Evolutionary conservation across 2,888 invertebrate species (phyloP).

Genomic region (Thecocarcelia acutangulata): DNA sequence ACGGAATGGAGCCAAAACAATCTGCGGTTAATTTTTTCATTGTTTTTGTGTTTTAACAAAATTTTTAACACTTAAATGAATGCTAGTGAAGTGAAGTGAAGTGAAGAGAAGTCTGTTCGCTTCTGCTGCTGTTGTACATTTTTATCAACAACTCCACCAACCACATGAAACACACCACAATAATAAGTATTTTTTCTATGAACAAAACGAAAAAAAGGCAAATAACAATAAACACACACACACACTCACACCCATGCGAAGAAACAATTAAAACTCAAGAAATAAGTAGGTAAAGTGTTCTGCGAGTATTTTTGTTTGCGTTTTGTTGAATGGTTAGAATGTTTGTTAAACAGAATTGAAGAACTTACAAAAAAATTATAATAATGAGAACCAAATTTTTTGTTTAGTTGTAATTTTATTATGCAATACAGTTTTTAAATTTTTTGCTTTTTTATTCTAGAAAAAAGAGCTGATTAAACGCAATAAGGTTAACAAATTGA

Average conservation of each 20-base stretch:
- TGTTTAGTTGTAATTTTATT: no score
- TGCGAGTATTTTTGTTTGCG: not conserved
- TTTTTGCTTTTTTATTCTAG: no score
- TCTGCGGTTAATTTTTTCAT: conserved; percentile 52
- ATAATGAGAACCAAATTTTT: no score
- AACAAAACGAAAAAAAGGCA: conserved; percentile 12
- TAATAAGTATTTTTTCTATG: conserved; percentile 18
- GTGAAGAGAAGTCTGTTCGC: conserved; percentile 51
- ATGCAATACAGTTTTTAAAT: no score
- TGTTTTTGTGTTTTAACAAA: conserved; percentile 32
- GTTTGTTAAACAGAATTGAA: not conserved
- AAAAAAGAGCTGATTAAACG: no score
- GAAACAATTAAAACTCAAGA: conserved; percentile 39
- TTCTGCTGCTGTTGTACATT: conserved; percentile 14
- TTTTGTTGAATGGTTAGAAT: not conserved
- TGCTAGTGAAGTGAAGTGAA: conserved; percentile 60
- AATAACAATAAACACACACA: not conserved
- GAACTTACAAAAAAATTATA: no score
- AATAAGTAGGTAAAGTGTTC: conserved; percentile 61
- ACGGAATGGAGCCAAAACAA: conserved; percentile 40
- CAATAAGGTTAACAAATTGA: no score
- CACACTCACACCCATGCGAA: conserved; percentile 3
- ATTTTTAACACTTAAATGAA: conserved; percentile 64
- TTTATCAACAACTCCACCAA: conserved; percentile 37
- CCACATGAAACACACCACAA: conserved; percentile 48